These are phyloP conservation scores for Chloroceryle inda DNA, from an alignment of 2,797 vertebrate genomes.

Conservation along the genomic window DNA sequence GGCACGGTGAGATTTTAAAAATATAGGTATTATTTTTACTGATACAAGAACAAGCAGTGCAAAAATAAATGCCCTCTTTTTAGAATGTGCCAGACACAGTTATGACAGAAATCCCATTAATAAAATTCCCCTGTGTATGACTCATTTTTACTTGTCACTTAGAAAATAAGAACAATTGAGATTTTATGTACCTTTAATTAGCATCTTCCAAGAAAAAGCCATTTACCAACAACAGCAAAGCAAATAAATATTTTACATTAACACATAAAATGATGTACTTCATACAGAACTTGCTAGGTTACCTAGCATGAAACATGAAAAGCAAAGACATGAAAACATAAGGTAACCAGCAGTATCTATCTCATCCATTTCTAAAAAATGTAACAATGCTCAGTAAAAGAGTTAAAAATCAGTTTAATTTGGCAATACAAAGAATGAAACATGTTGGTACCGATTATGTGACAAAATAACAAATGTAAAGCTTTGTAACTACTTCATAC, in stretches of 20 bases:
- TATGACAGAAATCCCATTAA: constrained; percentile 37
- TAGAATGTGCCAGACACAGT: not conserved
- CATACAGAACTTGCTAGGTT: not conserved
- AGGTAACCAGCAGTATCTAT: not conserved
- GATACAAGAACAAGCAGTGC: not conserved
- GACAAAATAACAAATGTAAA: not conserved
- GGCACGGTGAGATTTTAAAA: not conserved
- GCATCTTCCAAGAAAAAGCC: constrained; percentile 19
- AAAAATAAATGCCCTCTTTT: constrained; percentile 47
- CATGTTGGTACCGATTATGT: not conserved
- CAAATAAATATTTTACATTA: not conserved
- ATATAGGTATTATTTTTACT: not conserved
- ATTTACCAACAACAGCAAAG: constrained; percentile 31
- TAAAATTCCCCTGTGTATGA: not conserved
- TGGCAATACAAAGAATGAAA: not conserved
- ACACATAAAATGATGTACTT: not conserved
- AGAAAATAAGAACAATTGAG: not conserved
- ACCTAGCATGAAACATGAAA: not conserved
- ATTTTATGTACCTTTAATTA: constrained; percentile 42
- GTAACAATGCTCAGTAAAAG: not conserved
- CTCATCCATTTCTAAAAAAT: not conserved
- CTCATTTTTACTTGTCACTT: constrained; percentile 38
- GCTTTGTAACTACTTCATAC: not conserved
- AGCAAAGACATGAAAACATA: not conserved
- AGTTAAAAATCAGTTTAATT: not conserved